Percentiles rank a stretch among this genome's conserved stretches.
Evolutionary conservation across 2,888 invertebrate genomes (phyloP).

Genomic region (Eupeodes latifasciatus): DNA sequence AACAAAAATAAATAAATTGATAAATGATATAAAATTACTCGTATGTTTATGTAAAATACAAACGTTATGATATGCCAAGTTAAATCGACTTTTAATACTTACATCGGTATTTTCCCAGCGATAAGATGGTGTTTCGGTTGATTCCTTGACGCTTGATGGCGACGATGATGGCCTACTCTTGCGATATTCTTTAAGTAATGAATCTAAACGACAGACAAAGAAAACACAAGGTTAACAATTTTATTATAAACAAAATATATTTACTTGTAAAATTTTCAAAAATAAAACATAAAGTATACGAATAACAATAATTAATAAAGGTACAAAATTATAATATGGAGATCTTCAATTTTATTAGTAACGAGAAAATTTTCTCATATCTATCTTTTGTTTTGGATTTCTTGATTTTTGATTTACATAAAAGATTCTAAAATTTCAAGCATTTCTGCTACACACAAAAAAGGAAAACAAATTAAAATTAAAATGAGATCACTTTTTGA

Average conservation of each 20-base stretch:
- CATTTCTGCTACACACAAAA: conserved; percentile 35
- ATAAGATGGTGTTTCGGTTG: conserved; percentile 49
- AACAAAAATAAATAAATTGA: conserved; percentile 58
- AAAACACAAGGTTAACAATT: conserved; percentile 23
- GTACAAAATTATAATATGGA: neutral
- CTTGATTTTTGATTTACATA: conserved; percentile 12
- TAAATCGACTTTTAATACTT: conserved; percentile 45
- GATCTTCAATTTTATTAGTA: conserved; percentile 46
- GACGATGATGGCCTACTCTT: conserved; percentile 57
- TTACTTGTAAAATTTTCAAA: neutral
- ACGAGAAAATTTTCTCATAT: conserved; percentile 47
- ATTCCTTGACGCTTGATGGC: conserved; percentile 53
- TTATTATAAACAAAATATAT: neutral
- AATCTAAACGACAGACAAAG: conserved; percentile 49
- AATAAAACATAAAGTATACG: neutral
- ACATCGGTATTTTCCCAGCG: conserved; percentile 68
- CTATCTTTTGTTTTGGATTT: neutral
- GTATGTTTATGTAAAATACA: conserved; percentile 52
- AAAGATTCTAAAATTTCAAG: conserved; percentile 45
- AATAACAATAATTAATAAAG: conserved; percentile 2
- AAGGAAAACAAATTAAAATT: neutral
- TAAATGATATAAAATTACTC: conserved; percentile 39
- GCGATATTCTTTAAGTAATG: conserved; percentile 65
- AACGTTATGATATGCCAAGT: conserved; percentile 30
- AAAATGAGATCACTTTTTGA: conserved; percentile 50